Evolutionary conservation across 2,888 invertebrate species (phyloP).

Genomic region (Cantharis lateralis): DNA sequence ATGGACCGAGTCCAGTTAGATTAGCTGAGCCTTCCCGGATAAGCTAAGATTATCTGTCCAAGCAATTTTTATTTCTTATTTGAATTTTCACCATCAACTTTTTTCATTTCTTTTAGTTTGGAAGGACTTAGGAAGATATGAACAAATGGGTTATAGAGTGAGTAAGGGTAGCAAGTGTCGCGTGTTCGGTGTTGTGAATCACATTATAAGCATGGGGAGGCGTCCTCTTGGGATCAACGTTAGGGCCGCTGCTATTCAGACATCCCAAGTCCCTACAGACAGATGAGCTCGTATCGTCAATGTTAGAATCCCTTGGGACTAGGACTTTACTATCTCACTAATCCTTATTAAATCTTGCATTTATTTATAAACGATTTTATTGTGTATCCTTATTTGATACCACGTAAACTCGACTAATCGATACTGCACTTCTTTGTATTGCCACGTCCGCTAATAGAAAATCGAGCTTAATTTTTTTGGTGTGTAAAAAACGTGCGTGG

Average conservation of each 20-base stretch:
- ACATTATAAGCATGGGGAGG: conserved; percentile 34
- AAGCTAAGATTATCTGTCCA: not conserved
- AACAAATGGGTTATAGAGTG: conserved; percentile 16
- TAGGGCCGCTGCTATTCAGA: conserved; percentile 29
- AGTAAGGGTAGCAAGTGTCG: conserved; percentile 24
- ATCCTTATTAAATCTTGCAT: conserved; percentile 32
- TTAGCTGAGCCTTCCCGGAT: not conserved
- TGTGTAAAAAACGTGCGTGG: not conserved
- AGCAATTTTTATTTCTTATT: not conserved
- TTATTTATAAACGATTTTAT: conserved; percentile 25
- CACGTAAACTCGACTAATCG: not conserved
- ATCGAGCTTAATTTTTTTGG: not conserved
- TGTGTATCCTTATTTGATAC: not conserved
- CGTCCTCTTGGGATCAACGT: conserved; percentile 32
- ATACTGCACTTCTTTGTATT: not conserved
- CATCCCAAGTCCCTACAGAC: conserved; percentile 22
- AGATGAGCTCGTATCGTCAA: conserved; percentile 30
- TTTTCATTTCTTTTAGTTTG: not conserved
- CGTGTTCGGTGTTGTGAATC: conserved; percentile 36
- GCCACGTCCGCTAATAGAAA: not conserved
- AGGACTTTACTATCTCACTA: conserved; percentile 29
- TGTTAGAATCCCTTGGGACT: conserved; percentile 11
- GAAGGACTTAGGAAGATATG: conserved; percentile 2
- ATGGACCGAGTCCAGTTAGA: not conserved
- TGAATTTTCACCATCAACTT: not conserved